Base-by-base conservation (phyloP, 2,113 vertebrate species). In the Numenius arquata region DNA sequence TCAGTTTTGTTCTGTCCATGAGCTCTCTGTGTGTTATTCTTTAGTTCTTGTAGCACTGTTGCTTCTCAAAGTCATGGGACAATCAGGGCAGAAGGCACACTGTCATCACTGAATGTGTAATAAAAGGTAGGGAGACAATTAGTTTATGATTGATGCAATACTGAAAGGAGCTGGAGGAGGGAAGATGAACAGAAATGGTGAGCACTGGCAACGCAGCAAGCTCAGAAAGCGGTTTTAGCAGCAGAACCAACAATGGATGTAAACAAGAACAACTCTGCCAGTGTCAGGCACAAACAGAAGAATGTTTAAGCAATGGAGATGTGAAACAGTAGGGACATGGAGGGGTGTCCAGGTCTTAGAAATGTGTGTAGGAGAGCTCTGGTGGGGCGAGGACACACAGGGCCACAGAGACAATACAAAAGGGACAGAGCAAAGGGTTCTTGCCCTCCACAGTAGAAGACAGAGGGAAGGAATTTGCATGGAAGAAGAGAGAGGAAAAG, bases 51-150 rank as follows among this genome's bases (percentile, higher is more conserved):
- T 36, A 87, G 18, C 5, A n/a, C 9, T 26, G 5, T 5, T 59
- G 38, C 13, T n/a, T 68, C 58, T 47, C 48, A 55, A 62, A 85
- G 26, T 65, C 15, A 2, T 1, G 36, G 68, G 19, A 61, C 63
- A 84, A 41, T 2, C 27, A 45, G 41, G 16, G 5, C 2, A 20
- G 25, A 26, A 85, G 19, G 22, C 30, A 88, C 36, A 47, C 3
- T 30, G 4, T 26, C 34, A 48, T n/a, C 67, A 79, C 32, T 15
- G 19, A 68, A 17, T 0, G 0, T 7, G 6, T 20, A 67, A 72
- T 29, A 47, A 81, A 48, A 71, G 6, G 14, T 6, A 50, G 11
- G 41, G 25, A 71, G n/a, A 56, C 0, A 2, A 58, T 43, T 67
- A 26, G 5, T 41, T 50, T n/a, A 36, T 27, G 23, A 23, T 3